Evolutionary conservation across 2,797 vertebrate genomes (phyloP).

Genomic region (Labeo calbasu): DNA sequence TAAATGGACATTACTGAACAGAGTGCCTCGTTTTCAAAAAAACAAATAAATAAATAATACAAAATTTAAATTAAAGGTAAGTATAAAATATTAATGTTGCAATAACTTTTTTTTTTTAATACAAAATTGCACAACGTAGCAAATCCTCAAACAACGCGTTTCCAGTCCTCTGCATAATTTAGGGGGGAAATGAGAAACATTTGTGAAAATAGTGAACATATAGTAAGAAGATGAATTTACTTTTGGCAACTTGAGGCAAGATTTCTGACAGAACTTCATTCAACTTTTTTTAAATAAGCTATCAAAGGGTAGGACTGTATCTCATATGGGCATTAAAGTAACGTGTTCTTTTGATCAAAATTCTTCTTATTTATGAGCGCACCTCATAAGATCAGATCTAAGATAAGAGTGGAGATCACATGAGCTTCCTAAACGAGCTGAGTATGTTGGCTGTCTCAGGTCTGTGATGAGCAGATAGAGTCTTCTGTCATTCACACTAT

Average conservation of each 20-base stretch:
- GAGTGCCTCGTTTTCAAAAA: not conserved
- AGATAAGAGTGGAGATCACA: constrained; percentile 10
- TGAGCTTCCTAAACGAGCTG: constrained; percentile 30
- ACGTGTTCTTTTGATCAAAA: constrained; percentile 4
- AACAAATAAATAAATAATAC: not conserved
- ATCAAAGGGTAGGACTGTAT: not conserved
- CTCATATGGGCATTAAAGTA: not conserved
- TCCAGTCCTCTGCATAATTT: not conserved
- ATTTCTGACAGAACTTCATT: not conserved
- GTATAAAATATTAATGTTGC: not conserved
- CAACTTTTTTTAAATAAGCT: not conserved
- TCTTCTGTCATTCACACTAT: constrained; percentile 37
- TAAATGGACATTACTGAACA: not conserved
- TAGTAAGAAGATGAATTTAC: not conserved
- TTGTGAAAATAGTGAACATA: not conserved
- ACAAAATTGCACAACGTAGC: too few relatives aligned
- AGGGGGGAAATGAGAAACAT: too few relatives aligned
- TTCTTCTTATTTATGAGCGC: constrained; percentile 19
- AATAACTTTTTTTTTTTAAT: not conserved
- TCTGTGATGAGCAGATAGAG: constrained; percentile 28
- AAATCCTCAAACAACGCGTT: not conserved
- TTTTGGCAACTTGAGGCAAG: not conserved
- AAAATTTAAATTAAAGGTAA: too few relatives aligned
- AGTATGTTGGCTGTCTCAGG: constrained; percentile 17
- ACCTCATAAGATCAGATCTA: constrained; percentile 32